Conservation (phyloP, 1,140 invertebrate genomes). For the Drosophila kikkawai region DNA sequence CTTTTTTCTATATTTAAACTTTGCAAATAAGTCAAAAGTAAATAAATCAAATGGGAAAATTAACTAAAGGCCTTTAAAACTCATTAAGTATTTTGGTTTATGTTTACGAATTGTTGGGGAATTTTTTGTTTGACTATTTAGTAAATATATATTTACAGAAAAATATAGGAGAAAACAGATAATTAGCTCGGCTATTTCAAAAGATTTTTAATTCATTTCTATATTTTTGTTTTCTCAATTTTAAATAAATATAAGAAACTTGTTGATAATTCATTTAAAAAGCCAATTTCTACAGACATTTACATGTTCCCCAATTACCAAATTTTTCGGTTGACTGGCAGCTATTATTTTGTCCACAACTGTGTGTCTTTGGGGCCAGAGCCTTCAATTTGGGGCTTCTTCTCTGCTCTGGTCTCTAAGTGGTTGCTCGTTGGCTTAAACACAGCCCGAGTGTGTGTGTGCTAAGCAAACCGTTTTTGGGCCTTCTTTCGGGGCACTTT, state of each 20-base stretch:
- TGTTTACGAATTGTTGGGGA: too few relatives aligned
- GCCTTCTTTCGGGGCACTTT: background rate
- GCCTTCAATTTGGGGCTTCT: slow-evolving; percentile 3
- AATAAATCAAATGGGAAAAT: background rate
- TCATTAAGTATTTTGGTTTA: background rate
- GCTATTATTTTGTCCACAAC: slow-evolving; percentile 4
- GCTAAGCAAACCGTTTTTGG: slow-evolving; percentile 18
- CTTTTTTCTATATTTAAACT: background rate
- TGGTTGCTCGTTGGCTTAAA: slow-evolving; percentile 2
- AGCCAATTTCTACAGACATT: too few relatives aligned
- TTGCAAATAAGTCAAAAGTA: too few relatives aligned
- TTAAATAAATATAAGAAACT: background rate
- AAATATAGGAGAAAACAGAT: too few relatives aligned
- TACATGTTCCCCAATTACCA: background rate
- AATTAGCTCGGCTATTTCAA: too few relatives aligned
- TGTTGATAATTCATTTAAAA: background rate
- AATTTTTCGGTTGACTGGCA: background rate
- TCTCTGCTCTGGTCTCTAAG: slow-evolving; percentile 2
- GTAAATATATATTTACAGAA: too few relatives aligned
- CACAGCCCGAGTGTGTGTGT: background rate
- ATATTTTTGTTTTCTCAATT: background rate
- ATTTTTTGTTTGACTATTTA: too few relatives aligned
- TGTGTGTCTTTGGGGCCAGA: background rate
- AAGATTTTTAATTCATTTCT: too few relatives aligned
- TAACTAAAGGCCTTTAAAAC: background rate